Evolutionary conservation across 2,113 vertebrate species (phyloP).

Genomic region (Cichladusa arquata): DNA sequence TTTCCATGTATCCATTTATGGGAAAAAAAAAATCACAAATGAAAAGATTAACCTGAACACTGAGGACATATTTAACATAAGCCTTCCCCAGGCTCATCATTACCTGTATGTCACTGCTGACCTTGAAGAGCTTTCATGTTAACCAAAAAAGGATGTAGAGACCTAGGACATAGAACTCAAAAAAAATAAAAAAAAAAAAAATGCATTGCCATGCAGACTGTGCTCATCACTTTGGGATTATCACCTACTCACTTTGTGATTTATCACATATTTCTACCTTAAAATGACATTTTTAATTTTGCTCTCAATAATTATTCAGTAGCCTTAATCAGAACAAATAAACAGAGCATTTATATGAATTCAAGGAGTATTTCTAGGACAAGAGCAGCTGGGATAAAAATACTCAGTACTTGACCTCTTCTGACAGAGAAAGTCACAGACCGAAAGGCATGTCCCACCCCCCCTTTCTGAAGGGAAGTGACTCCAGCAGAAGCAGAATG

Average conservation of each 20-base stretch:
- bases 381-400: background rate
- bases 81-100: conserved; percentile 15
- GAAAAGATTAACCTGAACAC: conserved; percentile 52
- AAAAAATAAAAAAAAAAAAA: background rate
- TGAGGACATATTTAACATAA: conserved; percentile 49
- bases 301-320: background rate
- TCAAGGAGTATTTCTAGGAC: background rate
- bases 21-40: background rate
- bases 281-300: background rate
- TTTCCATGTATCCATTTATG: background rate
- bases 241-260: background rate
- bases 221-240: background rate
- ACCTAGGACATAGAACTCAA: background rate
- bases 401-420: background rate
- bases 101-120: conserved; percentile 33
- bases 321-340: background rate
- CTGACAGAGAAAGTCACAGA: background rate
- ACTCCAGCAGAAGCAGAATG: background rate
- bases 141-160: background rate
- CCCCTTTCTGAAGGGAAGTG: background rate
- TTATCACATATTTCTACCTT: background rate
- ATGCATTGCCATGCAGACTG: background rate
- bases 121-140: conserved; percentile 55
- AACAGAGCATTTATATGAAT: background rate
- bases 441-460: background rate